A percentile compares a stretch with the other conserved stretches of the same genome.
These are phyloP conservation scores for Pseudopodoces humilis DNA, from an alignment of 2,113 vertebrate species.

Conservation along the genomic window DNA sequence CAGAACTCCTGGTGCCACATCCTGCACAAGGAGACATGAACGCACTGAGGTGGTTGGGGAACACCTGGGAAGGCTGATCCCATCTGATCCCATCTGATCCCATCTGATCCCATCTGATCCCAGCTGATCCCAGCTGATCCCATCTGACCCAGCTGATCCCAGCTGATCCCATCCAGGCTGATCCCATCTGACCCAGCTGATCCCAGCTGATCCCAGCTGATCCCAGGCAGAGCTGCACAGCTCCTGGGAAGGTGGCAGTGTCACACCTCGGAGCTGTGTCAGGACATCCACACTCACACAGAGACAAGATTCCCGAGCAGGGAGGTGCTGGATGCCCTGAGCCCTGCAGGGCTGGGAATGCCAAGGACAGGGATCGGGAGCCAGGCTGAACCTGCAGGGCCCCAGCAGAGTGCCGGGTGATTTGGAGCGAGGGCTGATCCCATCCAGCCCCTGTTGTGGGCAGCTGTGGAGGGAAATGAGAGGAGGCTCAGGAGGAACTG, in stretches of 20 bases:
- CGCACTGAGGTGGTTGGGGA: fast-evolving
- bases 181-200: background rate
- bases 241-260: background rate
- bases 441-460: background rate
- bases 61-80: background rate
- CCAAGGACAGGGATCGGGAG: background rate
- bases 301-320: background rate
- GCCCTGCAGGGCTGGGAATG: background rate
- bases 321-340: background rate
- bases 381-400: fast-evolving
- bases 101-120: background rate
- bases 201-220: background rate
- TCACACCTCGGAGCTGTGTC: background rate
- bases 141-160: too few species aligned
- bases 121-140: background rate
- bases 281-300: fast-evolving
- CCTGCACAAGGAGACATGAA: background rate
- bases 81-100: background rate
- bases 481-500: background rate
- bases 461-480: background rate
- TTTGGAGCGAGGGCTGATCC: fast-evolving
- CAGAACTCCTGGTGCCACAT: background rate
- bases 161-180: background rate
- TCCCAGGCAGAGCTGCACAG: background rate
- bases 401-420: background rate